A percentile compares a stretch with the other conserved stretches of the same genome.
Conservation (phyloP, 2,797 vertebrate genomes). For the Perodicticus potto region DNA sequence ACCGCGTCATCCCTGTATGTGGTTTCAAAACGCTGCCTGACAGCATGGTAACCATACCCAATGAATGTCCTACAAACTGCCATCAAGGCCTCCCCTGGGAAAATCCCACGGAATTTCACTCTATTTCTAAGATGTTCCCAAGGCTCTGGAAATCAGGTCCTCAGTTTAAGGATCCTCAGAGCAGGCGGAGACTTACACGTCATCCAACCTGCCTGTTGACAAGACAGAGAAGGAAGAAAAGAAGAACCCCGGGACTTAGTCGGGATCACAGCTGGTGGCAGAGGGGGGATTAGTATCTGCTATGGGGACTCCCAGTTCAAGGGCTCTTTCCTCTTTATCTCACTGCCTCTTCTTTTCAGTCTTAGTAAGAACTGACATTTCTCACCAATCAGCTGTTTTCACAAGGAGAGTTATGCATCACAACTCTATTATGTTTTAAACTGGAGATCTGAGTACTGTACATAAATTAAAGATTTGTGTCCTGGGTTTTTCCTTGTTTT, state of each 20-base stretch:
- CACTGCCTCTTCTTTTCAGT: background rate
- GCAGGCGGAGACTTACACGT: too few relatives aligned
- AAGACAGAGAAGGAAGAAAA: too few relatives aligned
- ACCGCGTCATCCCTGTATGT: background rate
- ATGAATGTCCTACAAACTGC: background rate
- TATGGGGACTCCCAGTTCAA: background rate
- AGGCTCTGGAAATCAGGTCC: background rate
- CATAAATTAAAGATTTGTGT: background rate
- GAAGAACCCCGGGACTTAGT: too few relatives aligned
- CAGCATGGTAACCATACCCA: background rate
- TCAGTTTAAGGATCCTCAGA: background rate
- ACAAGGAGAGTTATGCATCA: background rate
- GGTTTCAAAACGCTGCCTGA: background rate
- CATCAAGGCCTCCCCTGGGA: background rate
- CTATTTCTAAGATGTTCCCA: background rate
- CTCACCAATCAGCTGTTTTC: background rate
- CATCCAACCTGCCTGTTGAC: background rate
- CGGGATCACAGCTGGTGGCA: background rate
- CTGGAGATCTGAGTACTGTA: background rate
- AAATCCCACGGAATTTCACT: background rate
- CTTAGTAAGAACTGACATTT: background rate
- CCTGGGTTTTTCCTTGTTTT: background rate
- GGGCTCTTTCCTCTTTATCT: background rate
- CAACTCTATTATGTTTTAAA: background rate
- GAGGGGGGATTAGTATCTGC: rapidly evolving